Percentiles rank a stretch among this genome's conserved stretches.
Evolutionary conservation across 2,113 vertebrate species (phyloP).

Genomic region (Ailuropoda melanoleuca): DNA sequence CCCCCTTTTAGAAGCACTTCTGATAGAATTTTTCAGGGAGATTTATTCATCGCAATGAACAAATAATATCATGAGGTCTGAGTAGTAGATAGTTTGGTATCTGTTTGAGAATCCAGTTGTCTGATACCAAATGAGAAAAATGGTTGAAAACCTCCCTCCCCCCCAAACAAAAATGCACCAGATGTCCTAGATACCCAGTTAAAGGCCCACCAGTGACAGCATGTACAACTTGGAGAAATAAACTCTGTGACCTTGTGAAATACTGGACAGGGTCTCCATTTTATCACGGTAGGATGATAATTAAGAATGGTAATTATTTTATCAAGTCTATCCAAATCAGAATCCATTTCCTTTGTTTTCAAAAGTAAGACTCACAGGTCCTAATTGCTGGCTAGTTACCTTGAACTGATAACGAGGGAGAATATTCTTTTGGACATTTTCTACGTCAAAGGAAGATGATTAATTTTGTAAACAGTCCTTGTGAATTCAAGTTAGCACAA

Average conservation of each 20-base stretch:
- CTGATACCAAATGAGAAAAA: not conserved
- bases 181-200: not conserved
- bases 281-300: not conserved
- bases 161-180: not conserved
- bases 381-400: not conserved
- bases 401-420: not conserved
- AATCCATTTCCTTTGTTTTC: not conserved
- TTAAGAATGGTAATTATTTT: not conserved
- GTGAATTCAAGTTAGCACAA: not conserved
- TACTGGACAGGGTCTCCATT: not conserved
- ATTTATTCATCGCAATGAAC: not conserved
- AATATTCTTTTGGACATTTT: not conserved
- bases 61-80: not conserved
- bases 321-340: not conserved
- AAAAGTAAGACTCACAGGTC: not conserved
- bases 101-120: not conserved
- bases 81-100: not conserved
- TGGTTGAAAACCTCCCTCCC: not conserved
- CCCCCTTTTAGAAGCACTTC: not conserved
- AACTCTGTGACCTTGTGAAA: not conserved
- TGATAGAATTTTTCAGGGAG: not conserved
- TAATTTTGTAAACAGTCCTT: not conserved
- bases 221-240: not conserved
- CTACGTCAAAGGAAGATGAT: not conserved
- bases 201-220: not conserved